phyloP scores from a whole-genome alignment of 2,888 invertebrate genomes.

The Antitype chi region DNA sequence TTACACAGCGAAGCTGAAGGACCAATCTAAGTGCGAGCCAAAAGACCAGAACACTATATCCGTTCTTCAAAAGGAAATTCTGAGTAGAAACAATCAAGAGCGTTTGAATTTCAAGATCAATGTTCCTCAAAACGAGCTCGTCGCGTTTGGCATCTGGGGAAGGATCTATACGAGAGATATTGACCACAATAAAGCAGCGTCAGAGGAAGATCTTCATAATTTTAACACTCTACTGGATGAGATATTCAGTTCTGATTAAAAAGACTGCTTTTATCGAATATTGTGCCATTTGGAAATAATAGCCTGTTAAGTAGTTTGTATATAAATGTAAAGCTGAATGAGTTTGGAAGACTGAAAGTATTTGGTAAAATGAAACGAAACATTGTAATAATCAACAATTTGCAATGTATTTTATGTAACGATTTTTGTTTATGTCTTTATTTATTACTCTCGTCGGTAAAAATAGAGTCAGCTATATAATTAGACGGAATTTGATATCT shows the following conservation, averaged over 20 bases:
- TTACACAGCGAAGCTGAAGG: conserved; percentile 19
- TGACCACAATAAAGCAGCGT: conserved; percentile 72
- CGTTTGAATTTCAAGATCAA: conserved; percentile 75
- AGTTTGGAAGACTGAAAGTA: conserved; percentile 24
- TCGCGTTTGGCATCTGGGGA: conserved; percentile 88
- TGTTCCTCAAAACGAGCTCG: conserved; percentile 80
- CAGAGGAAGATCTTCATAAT: conserved; percentile 74
- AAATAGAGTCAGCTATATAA: too few species aligned
- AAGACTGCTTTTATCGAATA: conserved; percentile 12
- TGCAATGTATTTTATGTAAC: background rate
- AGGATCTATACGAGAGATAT: conserved; percentile 88
- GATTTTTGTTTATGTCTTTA: background rate
- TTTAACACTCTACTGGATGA: conserved; percentile 76
- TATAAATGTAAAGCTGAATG: background rate
- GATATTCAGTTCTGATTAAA: conserved; percentile 71
- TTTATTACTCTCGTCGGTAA: background rate
- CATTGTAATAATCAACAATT: background rate
- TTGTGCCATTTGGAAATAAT: conserved; percentile 42
- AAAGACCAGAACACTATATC: conserved; percentile 38
- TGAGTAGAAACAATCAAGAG: conserved; percentile 57
- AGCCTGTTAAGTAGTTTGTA: background rate
- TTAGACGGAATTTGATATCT: background rate
- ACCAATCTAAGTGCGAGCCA: conserved; percentile 47
- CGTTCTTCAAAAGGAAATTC: conserved; percentile 51
- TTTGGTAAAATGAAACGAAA: background rate